phyloP scores from a whole-genome alignment of 2,888 invertebrate species.

The Desoria tigrina region DNA sequence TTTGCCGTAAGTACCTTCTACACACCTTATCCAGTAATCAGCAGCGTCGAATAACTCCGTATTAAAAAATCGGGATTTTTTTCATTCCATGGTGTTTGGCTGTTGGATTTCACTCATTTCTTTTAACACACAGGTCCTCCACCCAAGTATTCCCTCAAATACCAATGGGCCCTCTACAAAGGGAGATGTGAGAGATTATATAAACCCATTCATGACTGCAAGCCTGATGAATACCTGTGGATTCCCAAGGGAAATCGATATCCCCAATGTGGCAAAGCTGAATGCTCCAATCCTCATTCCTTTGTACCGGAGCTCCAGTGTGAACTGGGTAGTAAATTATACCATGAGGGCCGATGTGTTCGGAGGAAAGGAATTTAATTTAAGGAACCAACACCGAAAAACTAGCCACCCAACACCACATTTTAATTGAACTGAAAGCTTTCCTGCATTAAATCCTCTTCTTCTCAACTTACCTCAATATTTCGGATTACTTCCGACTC shows the following conservation, averaged over 20 bases:
- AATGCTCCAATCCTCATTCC: constrained; percentile 47
- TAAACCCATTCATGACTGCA: constrained; percentile 52
- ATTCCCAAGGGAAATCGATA: constrained; percentile 47
- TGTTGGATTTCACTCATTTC: not conserved
- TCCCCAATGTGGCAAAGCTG: constrained; percentile 50
- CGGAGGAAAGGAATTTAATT: constrained; percentile 52
- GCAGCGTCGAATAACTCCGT: not conserved
- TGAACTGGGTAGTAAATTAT: constrained; percentile 46
- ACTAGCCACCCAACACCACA: constrained; percentile 6
- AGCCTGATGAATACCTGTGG: constrained; percentile 50
- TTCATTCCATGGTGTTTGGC: not conserved
- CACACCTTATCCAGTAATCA: not conserved
- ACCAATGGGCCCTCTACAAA: constrained; percentile 53
- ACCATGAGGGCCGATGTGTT: constrained; percentile 47
- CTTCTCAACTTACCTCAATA: not conserved
- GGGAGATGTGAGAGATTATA: constrained; percentile 50
- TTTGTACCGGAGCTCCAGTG: constrained; percentile 52
- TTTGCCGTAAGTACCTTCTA: too few relatives aligned
- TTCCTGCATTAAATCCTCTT: constrained; percentile 5
- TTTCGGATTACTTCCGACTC: too few relatives aligned
- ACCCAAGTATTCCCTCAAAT: constrained; percentile 49
- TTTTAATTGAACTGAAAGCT: constrained; percentile 28
- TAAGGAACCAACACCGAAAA: constrained; percentile 10
- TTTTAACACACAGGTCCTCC: too few relatives aligned
- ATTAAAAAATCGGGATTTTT: not conserved